A percentile compares a stretch with the other conserved stretches of the same genome.
These are phyloP conservation scores for Cladopsammia gracilis DNA, from an alignment of 64 coral and sea anemone species.

Conservation along the genomic window DNA sequence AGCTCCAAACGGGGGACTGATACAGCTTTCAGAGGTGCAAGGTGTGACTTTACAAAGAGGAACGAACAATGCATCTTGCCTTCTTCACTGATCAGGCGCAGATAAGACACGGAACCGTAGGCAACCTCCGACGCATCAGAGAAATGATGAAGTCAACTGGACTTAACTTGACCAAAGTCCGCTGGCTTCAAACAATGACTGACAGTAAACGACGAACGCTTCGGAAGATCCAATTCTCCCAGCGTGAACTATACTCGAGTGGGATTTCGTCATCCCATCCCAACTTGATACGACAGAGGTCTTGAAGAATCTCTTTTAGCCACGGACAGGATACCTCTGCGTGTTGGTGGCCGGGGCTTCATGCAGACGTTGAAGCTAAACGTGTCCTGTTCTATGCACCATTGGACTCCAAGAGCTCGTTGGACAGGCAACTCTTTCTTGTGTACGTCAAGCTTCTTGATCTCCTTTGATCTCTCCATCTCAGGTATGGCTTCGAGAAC, in stretches of 20 bases:
- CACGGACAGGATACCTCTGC: slow-evolving; percentile 35
- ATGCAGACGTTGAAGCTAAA: slow-evolving; percentile 49
- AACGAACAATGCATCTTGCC: slow-evolving; percentile 66
- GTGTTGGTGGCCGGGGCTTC: slow-evolving; percentile 34
- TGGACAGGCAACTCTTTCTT: slow-evolving; percentile 46
- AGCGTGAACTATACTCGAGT: slow-evolving; percentile 42
- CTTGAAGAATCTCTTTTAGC: slow-evolving; percentile 69
- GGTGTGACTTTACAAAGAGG: slow-evolving; percentile 61
- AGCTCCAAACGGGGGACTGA: slow-evolving; percentile 71
- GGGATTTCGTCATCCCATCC: slow-evolving; percentile 71
- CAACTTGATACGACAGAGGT: slow-evolving; percentile 70
- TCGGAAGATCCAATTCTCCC: slow-evolving; percentile 64
- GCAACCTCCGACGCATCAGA: slow-evolving; percentile 68
- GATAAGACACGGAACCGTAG: slow-evolving; percentile 67
- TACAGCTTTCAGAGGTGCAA: slow-evolving; percentile 65
- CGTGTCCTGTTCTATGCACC: slow-evolving; percentile 25
- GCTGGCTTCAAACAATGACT: too few species aligned
- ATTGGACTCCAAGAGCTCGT: slow-evolving; percentile 66
- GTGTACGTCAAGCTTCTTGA: slow-evolving; percentile 45
- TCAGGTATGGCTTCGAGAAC: slow-evolving; percentile 50
- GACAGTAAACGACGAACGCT: slow-evolving; percentile 51
- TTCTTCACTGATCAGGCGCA: slow-evolving; percentile 59
- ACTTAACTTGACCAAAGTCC: too few species aligned
- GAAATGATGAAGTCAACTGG: too few species aligned
- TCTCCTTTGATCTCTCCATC: slow-evolving; percentile 23